Base-by-base conservation (phyloP, 2,888 invertebrate genomes). In the Thera britannica region DNA sequence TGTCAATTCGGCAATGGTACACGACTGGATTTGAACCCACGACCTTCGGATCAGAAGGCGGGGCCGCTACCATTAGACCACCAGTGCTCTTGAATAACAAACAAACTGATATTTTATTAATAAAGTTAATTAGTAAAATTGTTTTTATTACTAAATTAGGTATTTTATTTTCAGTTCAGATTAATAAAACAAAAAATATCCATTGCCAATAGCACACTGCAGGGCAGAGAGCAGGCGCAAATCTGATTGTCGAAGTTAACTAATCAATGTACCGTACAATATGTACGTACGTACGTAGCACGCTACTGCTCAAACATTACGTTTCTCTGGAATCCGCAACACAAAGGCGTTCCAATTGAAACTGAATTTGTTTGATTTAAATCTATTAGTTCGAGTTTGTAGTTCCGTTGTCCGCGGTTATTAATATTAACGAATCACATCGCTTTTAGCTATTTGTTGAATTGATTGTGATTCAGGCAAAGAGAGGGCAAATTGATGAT, bases 351-450 rank as follows among this genome's bases (percentile, higher is more conserved):
- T 38, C 36, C 54, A 46, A 38, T 56, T 41, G 38, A 56, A 62
- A 62, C 56, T 56, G 48, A 62, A 49, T 48, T 48, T 38, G 48
- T 12, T 62, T 48, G 56, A n/a, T 49, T 56, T 36, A 56, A 48
- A 48, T 46, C n/a, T 56, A 56, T 55, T 56, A 48, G 48, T 48
- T 11, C 23, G 3, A 36, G 56, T 48, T 56, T 4, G n/a, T 41
- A 49, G 38, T 41, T 49, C 46, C 12, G 41, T 60, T 46, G 44
- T 9, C 44, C 44, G 44, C 2, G 7, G 9, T 46, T 41, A 51
- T 51, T 41, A 23, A 41, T 51, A 38, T 23, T 49, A 36, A 48
- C 49, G 6, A 58, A 58, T 3, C 35, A 12, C 48, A 9, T 9
- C 8, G 9, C 9, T 9, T 46, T 46, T 46, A 41, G 41, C 41